Evolutionary conservation across 2,888 invertebrate species (phyloP), one percentile per base, ranked within the genome.

Genomic region (Ochlodes sylvanus): DNA sequence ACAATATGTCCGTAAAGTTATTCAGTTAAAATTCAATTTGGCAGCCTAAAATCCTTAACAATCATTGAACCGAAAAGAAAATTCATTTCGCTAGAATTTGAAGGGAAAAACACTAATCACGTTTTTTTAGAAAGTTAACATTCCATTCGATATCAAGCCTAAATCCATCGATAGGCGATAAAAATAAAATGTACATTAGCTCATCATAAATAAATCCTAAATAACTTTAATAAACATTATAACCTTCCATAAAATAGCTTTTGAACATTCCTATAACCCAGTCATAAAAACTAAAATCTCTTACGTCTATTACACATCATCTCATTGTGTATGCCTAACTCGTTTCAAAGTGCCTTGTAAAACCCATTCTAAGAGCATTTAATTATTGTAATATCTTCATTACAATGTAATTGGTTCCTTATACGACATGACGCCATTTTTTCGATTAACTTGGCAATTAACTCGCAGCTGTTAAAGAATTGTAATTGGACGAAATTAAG

Each of bases 391-490:
- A 65, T 65, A 57, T 65, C 65, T 65, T 58, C 65, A 65, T 65
- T 58, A 58, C 50, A 58, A 50, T 58, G 65, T 58, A 65, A 65
- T 65, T 65, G n/a, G 65, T 65, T 65, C 65, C 65, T 65, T 52
- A 27, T 65, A 58, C 19, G 52, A 10, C 44, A 38, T 27, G 58
- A 52, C 50, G 58, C 58, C 57, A 52, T 65, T 65, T 65, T 27
- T 65, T 65, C 65, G 65, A 65, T 65, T 41, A 58, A 65, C 27
- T 17, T 65, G 50, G 27, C 50, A 65, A 65, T 65, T 54, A 54
- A n/a, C 32, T 5, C n/a, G 32, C 27, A 0, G n/a, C 32, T 54
- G 21, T 12, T 19, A n/a, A 32, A 32, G 27, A 54, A 54, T 54
- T 54, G 54, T 54, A 32, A 54, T 54, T 52, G 52, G 54, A 54